Conservation (phyloP, 2,797 vertebrate species). For the Tamandua tetradactyla region DNA sequence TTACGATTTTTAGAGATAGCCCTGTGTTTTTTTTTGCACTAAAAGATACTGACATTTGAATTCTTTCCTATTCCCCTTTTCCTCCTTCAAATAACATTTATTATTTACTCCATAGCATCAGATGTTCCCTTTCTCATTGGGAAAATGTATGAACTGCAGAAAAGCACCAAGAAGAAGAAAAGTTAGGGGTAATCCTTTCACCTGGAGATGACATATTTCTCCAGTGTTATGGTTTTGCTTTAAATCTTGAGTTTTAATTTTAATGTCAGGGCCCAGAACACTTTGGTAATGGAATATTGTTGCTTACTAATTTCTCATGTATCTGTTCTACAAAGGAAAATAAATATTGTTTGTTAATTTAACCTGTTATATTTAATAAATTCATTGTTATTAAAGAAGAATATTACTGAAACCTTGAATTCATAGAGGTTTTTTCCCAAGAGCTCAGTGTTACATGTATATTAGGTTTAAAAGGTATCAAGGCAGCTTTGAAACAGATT, state of each 20-base stretch:
- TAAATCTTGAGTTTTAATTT: slow-evolving; percentile 1
- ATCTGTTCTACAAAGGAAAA: background rate
- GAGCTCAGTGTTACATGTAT: background rate
- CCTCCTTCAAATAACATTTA: background rate
- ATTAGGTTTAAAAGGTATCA: background rate
- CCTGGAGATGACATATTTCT: background rate
- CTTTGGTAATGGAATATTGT: background rate
- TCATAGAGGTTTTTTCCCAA: background rate
- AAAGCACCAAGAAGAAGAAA: background rate
- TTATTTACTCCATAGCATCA: background rate
- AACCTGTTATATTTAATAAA: background rate
- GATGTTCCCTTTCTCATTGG: background rate
- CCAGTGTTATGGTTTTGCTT: background rate
- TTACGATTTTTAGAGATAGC: background rate
- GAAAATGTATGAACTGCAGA: background rate
- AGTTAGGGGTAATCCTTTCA: background rate
- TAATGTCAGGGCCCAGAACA: background rate
- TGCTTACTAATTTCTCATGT: background rate
- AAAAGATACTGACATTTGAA: background rate
- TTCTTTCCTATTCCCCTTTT: background rate
- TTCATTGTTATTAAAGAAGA: background rate
- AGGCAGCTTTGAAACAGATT: background rate
- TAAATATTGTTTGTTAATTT: background rate
- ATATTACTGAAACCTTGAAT: background rate
- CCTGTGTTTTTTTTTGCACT: background rate